These are phyloP conservation scores for Drosophila neonasuta DNA, from an alignment of 2,888 invertebrate genomes.

Conservation along the genomic window DNA sequence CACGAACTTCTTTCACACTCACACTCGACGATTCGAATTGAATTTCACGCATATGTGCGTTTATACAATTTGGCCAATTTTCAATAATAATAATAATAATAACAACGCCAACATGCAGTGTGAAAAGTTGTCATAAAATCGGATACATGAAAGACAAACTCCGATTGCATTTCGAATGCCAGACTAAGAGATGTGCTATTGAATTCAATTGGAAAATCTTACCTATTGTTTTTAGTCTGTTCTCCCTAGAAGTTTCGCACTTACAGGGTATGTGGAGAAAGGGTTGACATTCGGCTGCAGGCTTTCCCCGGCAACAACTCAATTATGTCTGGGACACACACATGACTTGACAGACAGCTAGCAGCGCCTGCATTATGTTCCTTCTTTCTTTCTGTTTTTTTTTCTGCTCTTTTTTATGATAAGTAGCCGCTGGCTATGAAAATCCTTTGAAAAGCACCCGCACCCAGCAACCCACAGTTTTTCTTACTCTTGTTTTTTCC, in stretches of 20 bases:
- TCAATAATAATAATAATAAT: constrained; percentile 70
- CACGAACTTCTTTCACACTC: constrained; percentile 8
- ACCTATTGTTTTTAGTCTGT: not conserved
- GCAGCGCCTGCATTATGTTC: constrained; percentile 61
- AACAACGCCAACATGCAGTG: constrained; percentile 57
- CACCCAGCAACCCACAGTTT: constrained; percentile 25
- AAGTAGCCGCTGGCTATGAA: constrained; percentile 78
- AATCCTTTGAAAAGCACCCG: constrained; percentile 69
- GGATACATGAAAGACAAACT: constrained; percentile 35
- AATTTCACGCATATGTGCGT: constrained; percentile 82
- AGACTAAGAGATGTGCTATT: constrained; percentile 8
- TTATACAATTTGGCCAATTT: constrained; percentile 81
- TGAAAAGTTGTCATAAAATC: constrained; percentile 66
- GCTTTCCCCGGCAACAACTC: constrained; percentile 63
- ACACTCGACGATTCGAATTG: constrained; percentile 71
- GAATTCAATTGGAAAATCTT: not conserved
- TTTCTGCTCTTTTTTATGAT: constrained; percentile 64
- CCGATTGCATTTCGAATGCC: not conserved
- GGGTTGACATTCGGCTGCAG: constrained; percentile 43
- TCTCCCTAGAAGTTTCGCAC: not conserved
- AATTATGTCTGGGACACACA: constrained; percentile 71
- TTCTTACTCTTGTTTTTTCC: constrained; percentile 19
- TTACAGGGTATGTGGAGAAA: constrained; percentile 33
- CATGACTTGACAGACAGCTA: constrained; percentile 71
- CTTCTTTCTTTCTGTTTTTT: constrained; percentile 17